Conservation (phyloP, 1,140 invertebrate genomes). For the Cydia amplana region DNA sequence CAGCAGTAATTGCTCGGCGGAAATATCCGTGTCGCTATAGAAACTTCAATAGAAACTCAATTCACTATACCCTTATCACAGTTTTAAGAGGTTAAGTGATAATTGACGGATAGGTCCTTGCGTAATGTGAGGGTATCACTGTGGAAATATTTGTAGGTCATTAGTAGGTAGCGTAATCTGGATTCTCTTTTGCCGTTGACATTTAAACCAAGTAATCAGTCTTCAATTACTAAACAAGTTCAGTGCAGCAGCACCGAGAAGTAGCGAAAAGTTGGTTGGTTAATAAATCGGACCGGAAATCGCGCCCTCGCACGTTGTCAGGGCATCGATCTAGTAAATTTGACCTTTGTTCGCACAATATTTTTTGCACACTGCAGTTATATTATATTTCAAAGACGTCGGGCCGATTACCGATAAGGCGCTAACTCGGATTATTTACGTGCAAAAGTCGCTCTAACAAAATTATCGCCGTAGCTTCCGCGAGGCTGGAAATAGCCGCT, state of each 20-base stretch:
- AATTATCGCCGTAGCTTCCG: slow-evolving; percentile 42
- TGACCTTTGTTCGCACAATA: background rate
- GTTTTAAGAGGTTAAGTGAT: slow-evolving; percentile 5
- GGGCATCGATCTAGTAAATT: background rate
- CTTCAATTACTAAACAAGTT: background rate
- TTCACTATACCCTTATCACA: slow-evolving; percentile 1
- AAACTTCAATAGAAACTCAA: slow-evolving; percentile 3
- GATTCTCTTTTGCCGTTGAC: slow-evolving; percentile 3
- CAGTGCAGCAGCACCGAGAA: background rate
- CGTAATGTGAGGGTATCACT: background rate
- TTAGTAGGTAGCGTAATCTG: background rate
- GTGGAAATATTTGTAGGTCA: background rate
- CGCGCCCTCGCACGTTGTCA: background rate
- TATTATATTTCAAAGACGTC: background rate
- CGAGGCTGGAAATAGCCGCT: slow-evolving; percentile 44
- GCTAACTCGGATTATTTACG: slow-evolving; percentile 10
- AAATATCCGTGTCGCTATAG: slow-evolving; percentile 12
- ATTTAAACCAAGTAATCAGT: background rate
- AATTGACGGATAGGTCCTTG: background rate
- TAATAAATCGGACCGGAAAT: background rate
- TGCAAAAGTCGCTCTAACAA: slow-evolving; percentile 4
- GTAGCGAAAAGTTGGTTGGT: background rate
- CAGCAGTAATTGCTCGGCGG: slow-evolving; percentile 6
- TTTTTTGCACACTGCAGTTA: background rate
- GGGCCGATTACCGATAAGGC: background rate